Percentiles rank a stretch among this genome's conserved stretches.
These are phyloP conservation scores for Aurelia sp. DNA, from an alignment of 30 jellyfish, hydroid and myxozoan genomes.

Conservation along the genomic window DNA sequence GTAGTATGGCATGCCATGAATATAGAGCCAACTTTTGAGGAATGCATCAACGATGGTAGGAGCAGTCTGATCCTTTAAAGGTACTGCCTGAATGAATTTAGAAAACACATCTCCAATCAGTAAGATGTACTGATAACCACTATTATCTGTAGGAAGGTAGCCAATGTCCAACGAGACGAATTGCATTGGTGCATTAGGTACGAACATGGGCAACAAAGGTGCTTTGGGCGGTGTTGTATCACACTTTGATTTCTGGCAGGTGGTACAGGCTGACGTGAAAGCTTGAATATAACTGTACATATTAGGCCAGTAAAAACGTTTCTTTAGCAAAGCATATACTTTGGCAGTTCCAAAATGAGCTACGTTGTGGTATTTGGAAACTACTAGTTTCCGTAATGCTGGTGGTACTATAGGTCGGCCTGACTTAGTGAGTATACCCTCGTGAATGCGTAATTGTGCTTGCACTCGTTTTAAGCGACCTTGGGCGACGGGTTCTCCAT, in stretches of 20 bases:
- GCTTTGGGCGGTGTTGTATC: conserved; percentile 66
- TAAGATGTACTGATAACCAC: conserved; percentile 57
- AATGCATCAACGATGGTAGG: conserved; percentile 48
- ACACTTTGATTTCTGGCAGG: conserved; percentile 62
- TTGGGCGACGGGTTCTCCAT: conserved; percentile 14
- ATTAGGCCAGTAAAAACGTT: conserved; percentile 70
- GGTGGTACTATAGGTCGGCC: conserved; percentile 62
- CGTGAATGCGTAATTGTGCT: conserved; percentile 27
- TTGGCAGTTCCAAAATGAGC: conserved; percentile 64
- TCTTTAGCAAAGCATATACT: conserved; percentile 39
- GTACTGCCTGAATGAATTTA: conserved; percentile 58
- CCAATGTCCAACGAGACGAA: conserved; percentile 56
- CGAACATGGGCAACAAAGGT: conserved; percentile 46
- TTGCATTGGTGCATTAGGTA: conserved; percentile 63
- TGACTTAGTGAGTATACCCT: conserved; percentile 47
- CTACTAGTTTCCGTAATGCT: conserved; percentile 18
- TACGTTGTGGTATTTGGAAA: conserved; percentile 22
- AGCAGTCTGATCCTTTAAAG: conserved; percentile 54
- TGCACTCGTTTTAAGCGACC: conserved; percentile 61
- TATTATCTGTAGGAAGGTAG: conserved; percentile 30
- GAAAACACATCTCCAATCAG: conserved; percentile 63
- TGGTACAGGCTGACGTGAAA: conserved; percentile 21
- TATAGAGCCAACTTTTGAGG: conserved; percentile 2
- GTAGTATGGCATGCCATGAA: conserved; percentile 51
- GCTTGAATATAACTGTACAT: conserved; percentile 32